Evolutionary conservation across 1,140 invertebrate species (phyloP).

Genomic region (Eupristina koningsbergeri): DNA sequence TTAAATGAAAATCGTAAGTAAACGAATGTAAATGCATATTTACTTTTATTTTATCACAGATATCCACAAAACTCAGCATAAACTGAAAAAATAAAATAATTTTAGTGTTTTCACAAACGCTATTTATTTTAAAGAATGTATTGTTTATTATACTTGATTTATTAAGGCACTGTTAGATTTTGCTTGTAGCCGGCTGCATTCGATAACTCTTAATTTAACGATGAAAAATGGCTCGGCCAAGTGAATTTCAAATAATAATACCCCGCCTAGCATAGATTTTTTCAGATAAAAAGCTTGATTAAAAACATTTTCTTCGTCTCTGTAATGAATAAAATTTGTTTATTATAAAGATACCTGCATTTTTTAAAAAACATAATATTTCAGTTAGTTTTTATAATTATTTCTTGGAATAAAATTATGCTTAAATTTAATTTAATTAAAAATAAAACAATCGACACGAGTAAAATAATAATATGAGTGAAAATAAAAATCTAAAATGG

Average conservation of each 20-base stretch:
- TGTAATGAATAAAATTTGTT: no score
- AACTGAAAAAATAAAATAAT: conserved; percentile 73
- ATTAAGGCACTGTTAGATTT: conserved; percentile 74
- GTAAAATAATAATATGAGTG: neutral
- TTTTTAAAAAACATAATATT: no score
- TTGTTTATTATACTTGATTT: conserved; percentile 71
- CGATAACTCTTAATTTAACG: conserved; percentile 81
- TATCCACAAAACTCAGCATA: conserved; percentile 82
- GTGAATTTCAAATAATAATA: conserved; percentile 81
- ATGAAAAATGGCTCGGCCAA: conserved; percentile 85
- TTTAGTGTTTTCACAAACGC: neutral
- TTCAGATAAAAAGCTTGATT: conserved; percentile 77
- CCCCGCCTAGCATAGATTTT: conserved; percentile 80
- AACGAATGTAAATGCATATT: conserved; percentile 90
- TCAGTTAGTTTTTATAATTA: no score
- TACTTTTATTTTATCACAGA: conserved; percentile 84
- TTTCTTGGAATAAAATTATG: no score
- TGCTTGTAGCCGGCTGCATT: conserved; percentile 77
- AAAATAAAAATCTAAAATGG: no score
- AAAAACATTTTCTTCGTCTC: conserved; percentile 56
- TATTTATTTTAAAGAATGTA: conserved; percentile 25
- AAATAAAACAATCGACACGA: no score
- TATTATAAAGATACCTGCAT: no score
- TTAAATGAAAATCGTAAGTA: conserved; percentile 89
- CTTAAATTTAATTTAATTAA: no score